Evolutionary conservation across 2,888 invertebrate genomes (phyloP), one percentile per base, ranked within the genome.

Genomic region (Polyommatus icarus): DNA sequence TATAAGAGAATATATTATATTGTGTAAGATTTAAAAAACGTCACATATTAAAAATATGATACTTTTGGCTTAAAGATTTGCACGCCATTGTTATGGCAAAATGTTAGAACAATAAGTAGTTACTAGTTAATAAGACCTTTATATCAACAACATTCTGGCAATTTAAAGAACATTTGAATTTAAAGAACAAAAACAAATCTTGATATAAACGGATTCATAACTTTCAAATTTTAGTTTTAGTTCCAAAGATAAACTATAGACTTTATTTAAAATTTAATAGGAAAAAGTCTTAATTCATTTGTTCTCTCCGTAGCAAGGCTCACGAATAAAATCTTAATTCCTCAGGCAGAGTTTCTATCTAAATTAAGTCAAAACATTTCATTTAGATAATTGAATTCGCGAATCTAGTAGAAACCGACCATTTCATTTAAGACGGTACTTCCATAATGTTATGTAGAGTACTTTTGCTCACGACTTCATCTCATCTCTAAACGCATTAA

Each of bases 361-460:
- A 67, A 67, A 67, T 67, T 67, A 67, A 67, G 67, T 67, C 67
- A 67, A 67, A 67, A 67, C 29, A 67, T 67, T 61, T 67, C 29
- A 67, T 67, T 67, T 67, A 67, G 67, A 67, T 61, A 24, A 12
- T 61, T 59, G 59, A 10, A 59, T 61, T 61, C 61, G 61, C 24
- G 24, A 61, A 0, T 67, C 6, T 29, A 67, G 10, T 10, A 29
- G 10, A 24, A 29, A 29, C 61, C 24, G 24, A 67, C 67, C 6
- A 67, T 7, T 67, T 67, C 29, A 32, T 67, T 32, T 67, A 18
- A 67, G 20, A 5, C 54, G 24, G 6, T 29, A 29, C 12, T 67
- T 67, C 24, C 18, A 29, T 24, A 24, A 61, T 20, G 10, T 20
- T 46, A 20, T 24, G 61, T 61, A 24, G 20, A 61, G 12, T 67